phyloP scores from a whole-genome alignment of 2,113 vertebrate genomes.

The Gopherus flavomarginatus region DNA sequence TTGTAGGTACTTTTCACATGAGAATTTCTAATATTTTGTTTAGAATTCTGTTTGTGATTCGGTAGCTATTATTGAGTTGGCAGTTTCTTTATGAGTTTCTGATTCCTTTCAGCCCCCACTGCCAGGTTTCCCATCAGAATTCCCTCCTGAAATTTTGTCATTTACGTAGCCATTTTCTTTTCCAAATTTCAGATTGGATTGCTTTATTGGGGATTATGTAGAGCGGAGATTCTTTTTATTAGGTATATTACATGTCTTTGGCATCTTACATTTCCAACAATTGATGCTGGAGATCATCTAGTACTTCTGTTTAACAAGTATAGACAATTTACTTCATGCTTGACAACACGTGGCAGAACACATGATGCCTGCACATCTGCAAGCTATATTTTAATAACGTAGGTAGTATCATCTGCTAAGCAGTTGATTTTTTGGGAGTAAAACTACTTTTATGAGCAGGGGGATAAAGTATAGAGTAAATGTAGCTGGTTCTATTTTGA shows the following conservation, averaged over 20 bases:
- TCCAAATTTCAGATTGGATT: rapidly evolving
- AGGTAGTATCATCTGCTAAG: neutral
- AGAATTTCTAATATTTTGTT: neutral
- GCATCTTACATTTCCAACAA: neutral
- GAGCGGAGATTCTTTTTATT: neutral
- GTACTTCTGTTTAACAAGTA: neutral
- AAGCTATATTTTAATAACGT: rapidly evolving
- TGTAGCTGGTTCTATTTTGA: neutral
- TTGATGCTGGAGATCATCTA: neutral
- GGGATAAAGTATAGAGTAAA: neutral
- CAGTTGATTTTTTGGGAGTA: neutral
- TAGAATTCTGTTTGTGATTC: neutral
- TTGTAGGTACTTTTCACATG: neutral
- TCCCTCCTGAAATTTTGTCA: neutral
- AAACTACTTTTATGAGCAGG: neutral
- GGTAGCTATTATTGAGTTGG: neutral
- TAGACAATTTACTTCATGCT: neutral
- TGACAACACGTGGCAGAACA: neutral
- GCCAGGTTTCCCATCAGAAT: neutral
- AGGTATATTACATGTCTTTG: neutral
- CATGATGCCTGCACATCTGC: neutral
- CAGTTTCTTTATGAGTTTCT: neutral
- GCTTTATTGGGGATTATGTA: rapidly evolving
- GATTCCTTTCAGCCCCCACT: neutral
- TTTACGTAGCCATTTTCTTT: rapidly evolving